phyloP scores from a whole-genome alignment of 2,113 vertebrate genomes.

The Capreolus pygargus region DNA sequence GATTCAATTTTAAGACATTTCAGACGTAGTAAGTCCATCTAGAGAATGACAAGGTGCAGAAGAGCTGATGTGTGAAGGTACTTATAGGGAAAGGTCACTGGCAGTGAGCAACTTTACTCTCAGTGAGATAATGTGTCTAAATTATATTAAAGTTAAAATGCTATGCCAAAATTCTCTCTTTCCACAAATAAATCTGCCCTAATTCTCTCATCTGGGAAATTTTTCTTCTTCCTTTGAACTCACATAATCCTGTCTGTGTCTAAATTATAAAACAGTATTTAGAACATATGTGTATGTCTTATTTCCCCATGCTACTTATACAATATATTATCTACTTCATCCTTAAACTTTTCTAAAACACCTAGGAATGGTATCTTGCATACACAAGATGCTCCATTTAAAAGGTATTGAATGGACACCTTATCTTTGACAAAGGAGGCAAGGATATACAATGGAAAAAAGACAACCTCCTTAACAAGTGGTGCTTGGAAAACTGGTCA shows the following conservation, averaged over 20 bases:
- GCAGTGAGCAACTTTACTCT: background rate
- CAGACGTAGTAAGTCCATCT: background rate
- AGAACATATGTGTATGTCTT: background rate
- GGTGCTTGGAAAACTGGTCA: too few relatives aligned
- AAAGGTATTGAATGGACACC: background rate
- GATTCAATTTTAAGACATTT: background rate
- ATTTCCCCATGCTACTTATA: background rate
- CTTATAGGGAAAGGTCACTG: background rate
- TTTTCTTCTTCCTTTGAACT: conserved; percentile 2
- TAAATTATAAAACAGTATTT: background rate
- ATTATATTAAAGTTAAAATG: background rate
- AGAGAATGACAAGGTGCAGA: background rate
- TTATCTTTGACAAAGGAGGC: too few relatives aligned
- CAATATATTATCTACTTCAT: background rate
- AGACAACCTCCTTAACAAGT: too few relatives aligned
- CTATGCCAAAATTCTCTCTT: background rate
- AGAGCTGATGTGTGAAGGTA: background rate
- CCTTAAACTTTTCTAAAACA: background rate
- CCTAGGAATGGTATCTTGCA: background rate
- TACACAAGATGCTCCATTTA: background rate
- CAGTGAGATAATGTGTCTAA: background rate
- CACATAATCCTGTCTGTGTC: background rate
- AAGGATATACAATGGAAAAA: too few relatives aligned
- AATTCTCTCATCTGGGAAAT: background rate
- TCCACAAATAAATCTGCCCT: background rate